phyloP scores from a whole-genome alignment of 2,797 vertebrate genomes.

The Phoxinus dragarum region DNA sequence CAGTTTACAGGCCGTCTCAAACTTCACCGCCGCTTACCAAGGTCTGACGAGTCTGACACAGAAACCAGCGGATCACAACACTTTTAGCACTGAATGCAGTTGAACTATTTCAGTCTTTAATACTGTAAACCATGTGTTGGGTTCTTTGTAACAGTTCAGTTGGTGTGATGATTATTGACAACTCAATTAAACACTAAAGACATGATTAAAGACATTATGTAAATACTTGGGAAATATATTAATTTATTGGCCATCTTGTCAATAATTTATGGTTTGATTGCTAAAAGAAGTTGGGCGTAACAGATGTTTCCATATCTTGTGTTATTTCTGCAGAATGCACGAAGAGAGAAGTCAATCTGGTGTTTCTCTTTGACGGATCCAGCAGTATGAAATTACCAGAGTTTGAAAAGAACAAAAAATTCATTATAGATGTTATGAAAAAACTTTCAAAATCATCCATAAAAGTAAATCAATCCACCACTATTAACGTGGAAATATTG shows the following conservation, averaged over 20 bases:
- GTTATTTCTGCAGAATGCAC: conserved; percentile 75
- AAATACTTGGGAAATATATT: not conserved
- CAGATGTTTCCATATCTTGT: not conserved
- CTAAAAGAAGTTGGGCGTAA: not conserved
- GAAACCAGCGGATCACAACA: not conserved
- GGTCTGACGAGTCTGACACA: conserved; percentile 65
- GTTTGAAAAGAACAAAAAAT: conserved; percentile 76
- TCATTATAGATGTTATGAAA: conserved; percentile 79
- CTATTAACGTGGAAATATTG: not conserved
- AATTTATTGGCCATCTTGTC: not conserved
- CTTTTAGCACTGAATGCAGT: not conserved
- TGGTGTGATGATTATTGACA: not conserved
- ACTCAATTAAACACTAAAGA: not conserved
- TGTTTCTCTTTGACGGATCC: conserved; percentile 87
- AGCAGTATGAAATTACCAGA: conserved; percentile 64
- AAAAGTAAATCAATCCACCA: conserved; percentile 68
- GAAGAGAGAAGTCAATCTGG: conserved; percentile 80
- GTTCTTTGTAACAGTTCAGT: too few relatives aligned
- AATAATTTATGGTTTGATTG: not conserved
- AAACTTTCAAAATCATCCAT: conserved; percentile 76
- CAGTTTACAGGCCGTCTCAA: conserved; percentile 15
- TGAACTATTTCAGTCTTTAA: not conserved
- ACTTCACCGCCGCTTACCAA: conserved; percentile 73
- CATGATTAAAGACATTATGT: too few relatives aligned
- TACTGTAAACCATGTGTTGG: conserved; percentile 7